Percentiles rank a stretch among this genome's conserved stretches.
Evolutionary conservation across 1,140 invertebrate genomes (phyloP).

Genomic region (Diorhabda elongata): DNA sequence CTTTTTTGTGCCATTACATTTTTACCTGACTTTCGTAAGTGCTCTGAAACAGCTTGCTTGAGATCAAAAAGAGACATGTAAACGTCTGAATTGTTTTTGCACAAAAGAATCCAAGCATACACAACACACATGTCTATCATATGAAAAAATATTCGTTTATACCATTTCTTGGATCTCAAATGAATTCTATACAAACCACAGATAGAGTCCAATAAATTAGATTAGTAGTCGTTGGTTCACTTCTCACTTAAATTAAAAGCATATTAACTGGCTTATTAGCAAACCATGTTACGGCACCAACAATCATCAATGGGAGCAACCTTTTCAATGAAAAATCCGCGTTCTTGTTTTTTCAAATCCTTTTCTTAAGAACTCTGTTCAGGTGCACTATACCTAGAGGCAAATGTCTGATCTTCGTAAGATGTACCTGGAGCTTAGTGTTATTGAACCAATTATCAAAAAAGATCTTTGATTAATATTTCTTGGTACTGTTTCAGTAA

Average conservation of each 20-base stretch:
- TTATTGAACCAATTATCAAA: background rate
- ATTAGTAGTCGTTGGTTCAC: background rate
- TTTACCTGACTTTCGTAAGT: no score
- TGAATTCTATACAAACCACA: background rate
- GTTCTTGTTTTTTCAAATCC: background rate
- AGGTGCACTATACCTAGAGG: background rate
- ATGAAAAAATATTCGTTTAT: background rate
- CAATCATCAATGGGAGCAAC: background rate
- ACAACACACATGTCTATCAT: no score
- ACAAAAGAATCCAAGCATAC: no score
- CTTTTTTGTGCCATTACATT: no score
- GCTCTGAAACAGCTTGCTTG: no score
- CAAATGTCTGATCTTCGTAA: background rate
- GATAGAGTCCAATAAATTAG: background rate
- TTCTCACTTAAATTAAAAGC: background rate
- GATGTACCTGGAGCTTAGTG: background rate
- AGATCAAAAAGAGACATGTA: no score
- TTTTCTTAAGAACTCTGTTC: background rate
- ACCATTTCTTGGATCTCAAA: background rate
- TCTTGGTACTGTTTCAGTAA: no score
- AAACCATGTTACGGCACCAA: background rate
- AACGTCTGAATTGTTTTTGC: no score
- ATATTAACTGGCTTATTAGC: background rate
- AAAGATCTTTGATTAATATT: background rate
- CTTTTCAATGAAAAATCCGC: background rate